Evolutionary conservation across 2,888 invertebrate species (phyloP), one percentile per base, ranked within the genome.

Genomic region (Agrotis ipsilon): DNA sequence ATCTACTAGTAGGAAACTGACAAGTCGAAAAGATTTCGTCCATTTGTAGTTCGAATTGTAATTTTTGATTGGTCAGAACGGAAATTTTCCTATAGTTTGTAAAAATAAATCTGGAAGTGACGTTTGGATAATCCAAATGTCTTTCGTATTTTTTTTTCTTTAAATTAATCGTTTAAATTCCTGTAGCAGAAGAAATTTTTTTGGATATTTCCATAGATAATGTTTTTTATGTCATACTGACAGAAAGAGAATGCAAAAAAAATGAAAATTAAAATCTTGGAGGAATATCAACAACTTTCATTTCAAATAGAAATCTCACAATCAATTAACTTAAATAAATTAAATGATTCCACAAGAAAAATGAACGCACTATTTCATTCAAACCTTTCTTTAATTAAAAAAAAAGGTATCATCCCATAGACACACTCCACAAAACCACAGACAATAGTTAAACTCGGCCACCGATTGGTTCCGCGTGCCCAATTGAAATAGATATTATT

Each of bases 401-500:
- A 45, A 75, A 58, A 45, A 24, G 11, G 13, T 9, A 13, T 39
- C 46, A 52, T 55, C 11, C 32, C 43, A 69, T 19, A 24, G 52
- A 60, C 16, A 19, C 61, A 59, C 21, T 39, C 3, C 27, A 62
- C 18, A 39, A 39, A 39, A 72, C 68, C 83, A 75, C 49, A 83
- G 83, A 70, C 58, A 74, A 79, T 64, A 78, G 52, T 63, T 24
- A 51, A 78, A 67, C 43, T 39, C 67, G 55, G 48, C 19, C 74
- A 67, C 49, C 75, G 72, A 81, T 84, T 86, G 75, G 82, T 72
- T 84, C 75, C 86, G 83, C 83, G 61, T 72, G 81, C 81, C 87
- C 89, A 89, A 90, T 90, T 89, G 89, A 86, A 91, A 90, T 84
- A 87, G 89, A 91, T 90, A 91, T 88, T 87, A 89, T 86, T 86